A percentile compares a stretch with the other conserved stretches of the same genome.
phyloP scores from a whole-genome alignment of 1,140 invertebrate genomes.

The Drosophila pruinosa region DNA sequence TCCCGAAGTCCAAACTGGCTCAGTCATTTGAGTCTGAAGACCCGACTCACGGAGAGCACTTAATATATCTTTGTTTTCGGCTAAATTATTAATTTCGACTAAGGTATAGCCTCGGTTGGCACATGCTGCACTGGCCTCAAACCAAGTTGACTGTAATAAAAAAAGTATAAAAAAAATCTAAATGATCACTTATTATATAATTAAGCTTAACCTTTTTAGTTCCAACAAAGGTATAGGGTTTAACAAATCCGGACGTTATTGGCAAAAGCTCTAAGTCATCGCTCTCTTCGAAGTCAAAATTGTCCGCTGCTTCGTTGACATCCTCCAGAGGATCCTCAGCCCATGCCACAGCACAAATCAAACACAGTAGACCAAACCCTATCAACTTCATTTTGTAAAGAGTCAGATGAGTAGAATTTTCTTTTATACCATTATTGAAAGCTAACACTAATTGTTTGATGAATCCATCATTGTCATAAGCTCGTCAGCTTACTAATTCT shows the following conservation, averaged over 20 bases:
- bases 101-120: not conserved
- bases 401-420: not conserved
- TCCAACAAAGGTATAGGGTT: not conserved
- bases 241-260: not conserved
- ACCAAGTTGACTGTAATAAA: not conserved
- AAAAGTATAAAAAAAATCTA: not conserved
- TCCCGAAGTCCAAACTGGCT: not conserved
- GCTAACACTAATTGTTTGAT: not conserved
- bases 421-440: conserved; percentile 19
- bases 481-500: no score
- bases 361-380: not conserved
- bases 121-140: not conserved
- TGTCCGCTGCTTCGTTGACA: not conserved
- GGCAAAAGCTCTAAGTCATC: not conserved
- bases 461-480: conserved; percentile 30
- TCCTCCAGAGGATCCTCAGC: not conserved
- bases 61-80: no score
- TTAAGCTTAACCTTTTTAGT: not conserved
- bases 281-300: not conserved
- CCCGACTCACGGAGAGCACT: no score
- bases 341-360: conserved; percentile 4
- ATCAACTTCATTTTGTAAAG: conserved; percentile 25
- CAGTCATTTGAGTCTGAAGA: not conserved
- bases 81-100: no score
- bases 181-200: not conserved